Conservation (phyloP, 2,888 invertebrate species). For the Atrina japonica region DNA sequence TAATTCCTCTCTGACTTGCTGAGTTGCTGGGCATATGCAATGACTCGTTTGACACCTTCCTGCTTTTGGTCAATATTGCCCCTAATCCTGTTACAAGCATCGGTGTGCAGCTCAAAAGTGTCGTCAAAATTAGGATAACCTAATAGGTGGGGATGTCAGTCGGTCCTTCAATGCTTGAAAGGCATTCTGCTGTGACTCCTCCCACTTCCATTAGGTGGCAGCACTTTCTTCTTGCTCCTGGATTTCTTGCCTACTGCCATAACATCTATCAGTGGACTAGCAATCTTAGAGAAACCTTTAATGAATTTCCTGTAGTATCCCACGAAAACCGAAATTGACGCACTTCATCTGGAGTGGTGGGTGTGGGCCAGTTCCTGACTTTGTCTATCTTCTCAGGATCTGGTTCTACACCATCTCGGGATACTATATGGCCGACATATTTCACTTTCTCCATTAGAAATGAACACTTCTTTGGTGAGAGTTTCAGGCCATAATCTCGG, state of each 20-base stretch:
- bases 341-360: slow-evolving; percentile 25
- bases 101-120: slow-evolving; percentile 34
- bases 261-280: slow-evolving; percentile 19
- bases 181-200: slow-evolving; percentile 13
- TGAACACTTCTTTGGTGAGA: slow-evolving; percentile 36
- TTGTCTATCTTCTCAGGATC: slow-evolving; percentile 27
- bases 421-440: slow-evolving; percentile 25
- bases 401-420: slow-evolving; percentile 1
- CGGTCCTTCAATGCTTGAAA: slow-evolving; percentile 12
- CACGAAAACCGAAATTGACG: slow-evolving; percentile 25
- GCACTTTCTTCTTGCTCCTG: too few species aligned
- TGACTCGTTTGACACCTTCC: slow-evolving; percentile 27
- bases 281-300: slow-evolving; percentile 26
- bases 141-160: slow-evolving; percentile 24
- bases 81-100: too few species aligned
- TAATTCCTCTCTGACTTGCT: slow-evolving; percentile 33
- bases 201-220: slow-evolving; percentile 32
- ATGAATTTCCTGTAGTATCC: not conserved
- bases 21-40: slow-evolving; percentile 36
- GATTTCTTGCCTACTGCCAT: too few species aligned
- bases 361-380: slow-evolving; percentile 26
- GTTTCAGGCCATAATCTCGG: slow-evolving; percentile 19
- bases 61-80: too few species aligned
- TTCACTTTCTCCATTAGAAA: slow-evolving; percentile 22
- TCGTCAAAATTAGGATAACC: slow-evolving; percentile 29